Conservation (phyloP, 2,888 invertebrate species). For the Plebejus argus region DNA sequence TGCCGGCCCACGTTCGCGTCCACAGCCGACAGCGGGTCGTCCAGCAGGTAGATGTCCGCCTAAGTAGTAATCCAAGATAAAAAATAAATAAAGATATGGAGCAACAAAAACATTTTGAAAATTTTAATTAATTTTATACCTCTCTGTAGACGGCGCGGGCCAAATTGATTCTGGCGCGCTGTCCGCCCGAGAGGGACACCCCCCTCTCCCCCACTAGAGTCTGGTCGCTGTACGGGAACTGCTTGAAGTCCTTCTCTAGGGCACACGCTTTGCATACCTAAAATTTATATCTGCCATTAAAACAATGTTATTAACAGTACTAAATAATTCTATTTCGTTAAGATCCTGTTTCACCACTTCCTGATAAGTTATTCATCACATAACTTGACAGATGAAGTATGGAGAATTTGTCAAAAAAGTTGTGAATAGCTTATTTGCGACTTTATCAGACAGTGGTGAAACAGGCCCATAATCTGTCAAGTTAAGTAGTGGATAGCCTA, state of each 20-base stretch:
- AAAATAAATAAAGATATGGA: neutral
- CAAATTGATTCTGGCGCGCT: slow-evolving; percentile 86
- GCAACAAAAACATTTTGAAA: neutral
- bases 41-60: slow-evolving; percentile 90
- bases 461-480: too few species aligned
- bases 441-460: too few species aligned
- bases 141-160: slow-evolving; percentile 78
- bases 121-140: slow-evolving; percentile 50
- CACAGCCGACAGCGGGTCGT: slow-evolving; percentile 93
- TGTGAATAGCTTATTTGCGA: too few species aligned
- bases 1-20: slow-evolving; percentile 90
- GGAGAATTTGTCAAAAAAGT: too few species aligned
- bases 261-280: slow-evolving; percentile 77
- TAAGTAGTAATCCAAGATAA: slow-evolving; percentile 57
- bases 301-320: too few species aligned
- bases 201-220: slow-evolving; percentile 88
- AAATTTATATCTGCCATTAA: too few species aligned
- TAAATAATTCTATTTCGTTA: too few species aligned
- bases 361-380: too few species aligned
- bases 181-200: slow-evolving; percentile 86
- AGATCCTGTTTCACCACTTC: too few species aligned
- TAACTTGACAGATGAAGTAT: too few species aligned
- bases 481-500: too few species aligned
- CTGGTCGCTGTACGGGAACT: slow-evolving; percentile 84
- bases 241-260: slow-evolving; percentile 76